Conservation (phyloP, 1,140 invertebrate species). For the Mactra quadrangularis region DNA sequence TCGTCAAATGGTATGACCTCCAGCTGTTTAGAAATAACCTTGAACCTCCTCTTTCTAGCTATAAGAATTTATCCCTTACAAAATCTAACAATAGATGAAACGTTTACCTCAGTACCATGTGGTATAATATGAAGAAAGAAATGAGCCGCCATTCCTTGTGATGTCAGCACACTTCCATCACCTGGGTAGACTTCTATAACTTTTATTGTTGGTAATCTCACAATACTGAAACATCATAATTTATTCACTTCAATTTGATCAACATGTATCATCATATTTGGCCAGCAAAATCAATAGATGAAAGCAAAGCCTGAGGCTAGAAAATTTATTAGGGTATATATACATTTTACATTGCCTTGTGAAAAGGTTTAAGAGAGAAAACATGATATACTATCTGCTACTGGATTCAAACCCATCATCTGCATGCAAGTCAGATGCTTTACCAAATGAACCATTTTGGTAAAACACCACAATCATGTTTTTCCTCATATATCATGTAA, state of each 20-base stretch:
- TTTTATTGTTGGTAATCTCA: constrained; percentile 60
- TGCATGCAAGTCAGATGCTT: too few species aligned
- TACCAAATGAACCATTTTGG: too few species aligned
- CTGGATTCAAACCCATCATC: too few species aligned
- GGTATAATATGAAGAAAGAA: constrained; percentile 67
- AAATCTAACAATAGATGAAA: too few species aligned
- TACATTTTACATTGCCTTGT: background rate
- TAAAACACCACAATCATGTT: too few species aligned
- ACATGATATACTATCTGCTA: too few species aligned
- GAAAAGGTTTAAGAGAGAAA: too few species aligned
- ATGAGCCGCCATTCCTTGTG: constrained; percentile 69
- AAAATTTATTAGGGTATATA: background rate
- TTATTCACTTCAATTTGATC: background rate
- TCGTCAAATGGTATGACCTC: too few species aligned
- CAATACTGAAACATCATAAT: constrained; percentile 61
- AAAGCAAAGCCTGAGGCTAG: background rate
- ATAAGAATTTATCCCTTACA: too few species aligned
- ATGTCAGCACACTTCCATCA: constrained; percentile 75
- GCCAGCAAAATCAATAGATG: background rate
- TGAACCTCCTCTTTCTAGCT: too few species aligned
- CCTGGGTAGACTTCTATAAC: constrained; percentile 75
- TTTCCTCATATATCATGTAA: too few species aligned
- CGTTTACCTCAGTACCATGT: constrained; percentile 63
- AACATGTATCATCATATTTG: background rate
- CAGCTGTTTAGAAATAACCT: too few species aligned